A percentile compares a stretch with the other conserved stretches of the same genome.
phyloP scores from a whole-genome alignment of 2,888 invertebrate species.

The Iphiclides podalirius region DNA sequence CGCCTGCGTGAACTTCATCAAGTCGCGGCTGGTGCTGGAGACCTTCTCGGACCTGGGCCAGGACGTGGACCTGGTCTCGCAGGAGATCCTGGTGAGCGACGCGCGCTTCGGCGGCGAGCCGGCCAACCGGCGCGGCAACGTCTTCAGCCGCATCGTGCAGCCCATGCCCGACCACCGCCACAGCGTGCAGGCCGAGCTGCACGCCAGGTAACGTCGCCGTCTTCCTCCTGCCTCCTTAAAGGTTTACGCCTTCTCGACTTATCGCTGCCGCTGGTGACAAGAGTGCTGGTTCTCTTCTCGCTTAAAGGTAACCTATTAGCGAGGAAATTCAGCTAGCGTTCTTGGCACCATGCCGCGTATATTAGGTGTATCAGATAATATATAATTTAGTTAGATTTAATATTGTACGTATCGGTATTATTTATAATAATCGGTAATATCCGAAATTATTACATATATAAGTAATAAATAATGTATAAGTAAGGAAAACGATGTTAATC shows the following conservation, averaged over 20 bases:
- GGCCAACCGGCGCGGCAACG: conserved; percentile 87
- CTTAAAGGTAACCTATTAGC: too few species aligned
- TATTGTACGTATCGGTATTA: too few species aligned
- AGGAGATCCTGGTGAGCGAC: conserved; percentile 89
- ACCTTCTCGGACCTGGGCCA: conserved; percentile 93
- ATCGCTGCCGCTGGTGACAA: too few species aligned
- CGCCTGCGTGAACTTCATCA: conserved; percentile 94
- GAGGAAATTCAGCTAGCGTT: too few species aligned
- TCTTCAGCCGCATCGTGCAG: conserved; percentile 93
- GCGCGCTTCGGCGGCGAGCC: conserved; percentile 84
- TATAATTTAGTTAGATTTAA: too few species aligned
- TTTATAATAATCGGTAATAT: too few species aligned
- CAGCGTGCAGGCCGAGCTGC: conserved; percentile 87
- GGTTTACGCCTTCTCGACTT: too few species aligned
- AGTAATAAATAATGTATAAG: not conserved
- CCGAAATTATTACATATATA: too few species aligned
- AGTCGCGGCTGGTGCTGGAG: conserved; percentile 91
- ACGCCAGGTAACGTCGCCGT: conserved; percentile 76
- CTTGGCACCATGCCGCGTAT: too few species aligned
- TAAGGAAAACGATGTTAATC: not conserved
- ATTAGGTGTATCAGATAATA: too few species aligned
- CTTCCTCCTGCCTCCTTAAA: not conserved
- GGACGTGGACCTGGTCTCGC: conserved; percentile 94
- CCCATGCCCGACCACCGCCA: conserved; percentile 83
- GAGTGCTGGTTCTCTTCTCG: too few species aligned